Conservation (phyloP, 2,888 invertebrate genomes). For the Lasioglossum marginatum region DNA sequence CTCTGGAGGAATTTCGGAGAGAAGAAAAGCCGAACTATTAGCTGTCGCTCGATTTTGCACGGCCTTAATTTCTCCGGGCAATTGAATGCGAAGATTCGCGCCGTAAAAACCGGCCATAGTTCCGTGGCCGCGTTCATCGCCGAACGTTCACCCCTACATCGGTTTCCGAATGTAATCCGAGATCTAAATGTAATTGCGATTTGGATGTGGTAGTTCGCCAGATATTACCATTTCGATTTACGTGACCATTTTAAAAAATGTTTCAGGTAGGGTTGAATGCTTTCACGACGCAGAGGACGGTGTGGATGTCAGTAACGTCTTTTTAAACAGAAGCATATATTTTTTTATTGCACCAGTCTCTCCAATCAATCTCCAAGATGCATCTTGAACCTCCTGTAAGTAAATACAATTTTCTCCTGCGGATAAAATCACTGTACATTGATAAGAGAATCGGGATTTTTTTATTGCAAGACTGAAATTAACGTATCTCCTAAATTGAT, state of each 20-base stretch:
- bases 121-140: not conserved
- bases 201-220: not conserved
- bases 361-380: not conserved
- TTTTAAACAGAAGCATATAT: not conserved
- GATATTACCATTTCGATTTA: not conserved
- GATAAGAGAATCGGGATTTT: not conserved
- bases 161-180: not conserved
- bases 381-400: not conserved
- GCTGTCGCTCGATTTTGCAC: slow-evolving; percentile 51
- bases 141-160: not conserved
- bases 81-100: slow-evolving; percentile 45
- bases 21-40: slow-evolving; percentile 39
- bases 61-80: slow-evolving; percentile 48
- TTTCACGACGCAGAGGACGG: not conserved
- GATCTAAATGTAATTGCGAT: not conserved
- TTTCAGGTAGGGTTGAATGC: slow-evolving; percentile 1
- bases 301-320: not conserved
- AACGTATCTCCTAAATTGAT: not conserved
- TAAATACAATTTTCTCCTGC: not conserved
- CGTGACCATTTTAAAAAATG: slow-evolving; percentile 1
- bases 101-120: not conserved
- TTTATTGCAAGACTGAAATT: not conserved
- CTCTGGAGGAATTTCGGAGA: slow-evolving; percentile 38
- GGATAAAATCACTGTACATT: not conserved
- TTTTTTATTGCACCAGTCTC: not conserved